Conservation (phyloP, 1,140 invertebrate genomes). For the Monochamus saltuarius region DNA sequence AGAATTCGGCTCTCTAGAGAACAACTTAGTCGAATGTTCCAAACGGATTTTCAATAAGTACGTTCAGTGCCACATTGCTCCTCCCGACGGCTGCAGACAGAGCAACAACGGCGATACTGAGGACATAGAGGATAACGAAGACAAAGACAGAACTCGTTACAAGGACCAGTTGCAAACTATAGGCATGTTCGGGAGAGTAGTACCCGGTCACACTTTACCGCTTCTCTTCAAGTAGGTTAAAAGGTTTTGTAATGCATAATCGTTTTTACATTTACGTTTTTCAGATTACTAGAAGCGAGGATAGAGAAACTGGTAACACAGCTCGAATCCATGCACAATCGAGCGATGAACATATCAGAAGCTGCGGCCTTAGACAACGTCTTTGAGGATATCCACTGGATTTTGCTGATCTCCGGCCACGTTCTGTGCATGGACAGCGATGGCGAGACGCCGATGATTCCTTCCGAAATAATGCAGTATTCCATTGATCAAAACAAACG, state of each 20-base stretch:
- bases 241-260: background rate
- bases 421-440: constrained; percentile 70
- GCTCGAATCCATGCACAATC: constrained; percentile 64
- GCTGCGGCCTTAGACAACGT: constrained; percentile 60
- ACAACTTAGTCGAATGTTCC: constrained; percentile 52
- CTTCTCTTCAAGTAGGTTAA: constrained; percentile 52
- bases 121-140: constrained; percentile 69
- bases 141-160: constrained; percentile 69
- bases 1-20: constrained; percentile 53
- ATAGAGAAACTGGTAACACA: constrained; percentile 63
- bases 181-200: constrained; percentile 56
- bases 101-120: constrained; percentile 51
- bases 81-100: constrained; percentile 75
- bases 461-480: constrained; percentile 71
- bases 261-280: no score
- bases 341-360: constrained; percentile 59
- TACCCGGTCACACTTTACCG: constrained; percentile 59
- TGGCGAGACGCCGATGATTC: constrained; percentile 76
- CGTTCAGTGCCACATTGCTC: constrained; percentile 76
- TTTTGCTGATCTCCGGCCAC: constrained; percentile 77
- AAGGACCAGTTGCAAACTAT: constrained; percentile 70
- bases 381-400: constrained; percentile 89
- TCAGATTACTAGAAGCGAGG: constrained; percentile 64
- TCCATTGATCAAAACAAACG: constrained; percentile 54
- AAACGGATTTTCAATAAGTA: constrained; percentile 76